A percentile compares a stretch with the other conserved stretches of the same genome.
Evolutionary conservation across 2,113 vertebrate genomes (phyloP).

Genomic region (Melanostigma gelatinosum): DNA sequence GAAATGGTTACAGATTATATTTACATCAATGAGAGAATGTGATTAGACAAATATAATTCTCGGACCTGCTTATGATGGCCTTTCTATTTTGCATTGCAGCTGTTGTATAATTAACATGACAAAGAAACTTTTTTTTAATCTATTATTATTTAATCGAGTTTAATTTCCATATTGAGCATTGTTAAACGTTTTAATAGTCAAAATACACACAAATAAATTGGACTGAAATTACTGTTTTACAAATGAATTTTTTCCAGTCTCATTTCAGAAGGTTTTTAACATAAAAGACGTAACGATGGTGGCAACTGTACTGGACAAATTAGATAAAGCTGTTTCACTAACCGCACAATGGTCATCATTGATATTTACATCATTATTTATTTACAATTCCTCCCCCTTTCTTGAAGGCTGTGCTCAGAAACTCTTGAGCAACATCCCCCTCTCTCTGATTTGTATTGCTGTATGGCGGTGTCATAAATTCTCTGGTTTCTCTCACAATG

Average conservation of each 20-base stretch:
- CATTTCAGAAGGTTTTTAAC: not conserved
- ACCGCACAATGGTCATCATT: not conserved
- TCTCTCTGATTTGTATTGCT: no score
- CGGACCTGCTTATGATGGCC: not conserved
- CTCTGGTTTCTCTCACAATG: no score
- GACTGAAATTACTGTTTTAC: not conserved
- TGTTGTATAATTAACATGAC: not conserved
- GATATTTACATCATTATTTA: not conserved
- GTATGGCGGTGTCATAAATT: no score
- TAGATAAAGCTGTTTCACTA: not conserved
- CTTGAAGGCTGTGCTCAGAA: no score
- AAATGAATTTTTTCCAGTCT: not conserved
- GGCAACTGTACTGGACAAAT: not conserved
- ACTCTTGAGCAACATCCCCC: no score
- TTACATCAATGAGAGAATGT: constrained; percentile 3
- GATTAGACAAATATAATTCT: not conserved
- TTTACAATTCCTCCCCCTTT: not conserved
- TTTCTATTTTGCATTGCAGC: not conserved
- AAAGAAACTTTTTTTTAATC: not conserved
- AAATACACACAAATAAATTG: not conserved
- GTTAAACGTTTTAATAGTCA: not conserved
- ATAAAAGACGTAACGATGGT: not conserved
- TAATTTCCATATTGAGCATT: not conserved
- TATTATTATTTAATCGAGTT: not conserved
- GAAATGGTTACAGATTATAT: not conserved